A percentile compares a stretch with the other conserved stretches of the same genome.
These are phyloP conservation scores for Linepithema humile DNA, from an alignment of 1,140 invertebrate species.

Conservation along the genomic window DNA sequence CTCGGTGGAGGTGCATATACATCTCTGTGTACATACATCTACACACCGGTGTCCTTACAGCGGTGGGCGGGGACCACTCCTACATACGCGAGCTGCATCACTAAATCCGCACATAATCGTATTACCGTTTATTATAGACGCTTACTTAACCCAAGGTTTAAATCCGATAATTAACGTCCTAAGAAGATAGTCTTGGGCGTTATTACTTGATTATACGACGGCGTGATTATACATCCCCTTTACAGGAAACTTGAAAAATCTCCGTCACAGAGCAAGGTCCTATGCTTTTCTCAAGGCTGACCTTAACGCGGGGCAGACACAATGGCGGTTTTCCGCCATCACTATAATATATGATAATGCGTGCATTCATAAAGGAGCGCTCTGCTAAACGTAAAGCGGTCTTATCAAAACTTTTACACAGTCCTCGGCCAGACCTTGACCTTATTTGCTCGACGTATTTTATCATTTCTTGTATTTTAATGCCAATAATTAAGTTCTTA, in stretches of 20 bases:
- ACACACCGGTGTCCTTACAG: conserved; percentile 11
- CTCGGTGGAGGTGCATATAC: background rate
- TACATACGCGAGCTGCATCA: conserved; percentile 29
- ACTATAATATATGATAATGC: conserved; percentile 24
- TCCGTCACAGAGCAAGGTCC: too few species aligned
- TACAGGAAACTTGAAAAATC: background rate
- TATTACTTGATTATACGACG: background rate
- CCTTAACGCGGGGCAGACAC: background rate
- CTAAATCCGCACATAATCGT: conserved; percentile 30
- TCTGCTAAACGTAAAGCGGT: background rate
- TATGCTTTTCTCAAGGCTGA: background rate
- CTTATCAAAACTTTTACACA: conserved; percentile 3
- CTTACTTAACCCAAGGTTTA: conserved; percentile 11
- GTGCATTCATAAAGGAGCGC: conserved; percentile 11
- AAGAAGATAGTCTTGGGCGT: background rate
- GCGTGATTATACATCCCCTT: background rate
- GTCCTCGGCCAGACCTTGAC: background rate
- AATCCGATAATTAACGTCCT: conserved; percentile 23
- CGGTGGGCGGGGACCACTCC: conserved; percentile 38
- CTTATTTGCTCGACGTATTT: background rate
- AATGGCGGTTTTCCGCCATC: background rate
- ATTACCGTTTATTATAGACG: conserved; percentile 11
- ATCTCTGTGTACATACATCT: background rate
- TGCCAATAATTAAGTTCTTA: background rate
- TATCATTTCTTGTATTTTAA: background rate